phyloP scores from a whole-genome alignment of 2,888 invertebrate species.

The Drosophila koepferae region DNA sequence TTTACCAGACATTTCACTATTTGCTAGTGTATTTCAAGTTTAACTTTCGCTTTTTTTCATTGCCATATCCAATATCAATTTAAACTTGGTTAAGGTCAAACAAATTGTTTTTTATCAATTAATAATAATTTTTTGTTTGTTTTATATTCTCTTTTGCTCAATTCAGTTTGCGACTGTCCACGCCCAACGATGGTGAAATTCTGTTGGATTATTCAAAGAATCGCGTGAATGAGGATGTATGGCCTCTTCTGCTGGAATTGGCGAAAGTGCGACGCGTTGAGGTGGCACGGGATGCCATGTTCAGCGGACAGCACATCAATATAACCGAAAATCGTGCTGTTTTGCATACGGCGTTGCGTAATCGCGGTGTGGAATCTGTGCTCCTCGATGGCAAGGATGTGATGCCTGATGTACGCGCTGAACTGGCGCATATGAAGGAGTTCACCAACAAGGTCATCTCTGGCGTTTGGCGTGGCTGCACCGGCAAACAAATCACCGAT shows the following conservation, averaged over 20 bases:
- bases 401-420: constrained; percentile 95
- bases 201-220: constrained; percentile 99
- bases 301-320: constrained; percentile 96
- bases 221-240: constrained; percentile 91
- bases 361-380: constrained; percentile 89
- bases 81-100: constrained; percentile 51
- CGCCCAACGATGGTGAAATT: constrained; percentile 95
- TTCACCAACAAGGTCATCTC: constrained; percentile 92
- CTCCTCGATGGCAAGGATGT: constrained; percentile 95
- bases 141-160: constrained; percentile 28
- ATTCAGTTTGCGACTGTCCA: constrained; percentile 89
- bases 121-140: constrained; percentile 31
- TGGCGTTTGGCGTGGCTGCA: constrained; percentile 91
- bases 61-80: constrained; percentile 28
- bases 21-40: constrained; percentile 8
- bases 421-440: constrained; percentile 96
- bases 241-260: constrained; percentile 91
- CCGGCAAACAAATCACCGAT: constrained; percentile 97
- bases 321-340: constrained; percentile 98
- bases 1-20: background rate
- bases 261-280: constrained; percentile 93
- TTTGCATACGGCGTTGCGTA: constrained; percentile 96
- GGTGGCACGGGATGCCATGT: constrained; percentile 96
- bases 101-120: constrained; percentile 40
- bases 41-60: background rate